phyloP scores from a whole-genome alignment of 2,888 invertebrate species.

The Tenodera sinensis region DNA sequence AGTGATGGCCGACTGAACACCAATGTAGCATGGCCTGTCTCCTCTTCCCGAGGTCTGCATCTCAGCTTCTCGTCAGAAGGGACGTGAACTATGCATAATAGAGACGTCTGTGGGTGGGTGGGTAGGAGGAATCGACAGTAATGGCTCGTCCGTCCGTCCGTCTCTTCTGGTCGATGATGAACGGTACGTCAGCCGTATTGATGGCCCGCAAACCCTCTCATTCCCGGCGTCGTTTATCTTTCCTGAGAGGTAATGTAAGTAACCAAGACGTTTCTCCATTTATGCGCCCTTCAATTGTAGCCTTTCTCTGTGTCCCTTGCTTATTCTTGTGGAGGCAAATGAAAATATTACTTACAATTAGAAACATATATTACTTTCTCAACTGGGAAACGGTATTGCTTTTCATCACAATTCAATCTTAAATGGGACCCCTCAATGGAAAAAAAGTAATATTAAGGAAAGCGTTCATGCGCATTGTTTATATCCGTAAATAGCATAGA shows the following conservation, averaged over 20 bases:
- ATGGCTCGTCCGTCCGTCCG: constrained; percentile 8
- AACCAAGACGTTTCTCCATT: not conserved
- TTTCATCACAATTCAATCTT: no score
- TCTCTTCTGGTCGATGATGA: constrained; percentile 16
- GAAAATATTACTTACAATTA: not conserved
- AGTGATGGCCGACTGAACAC: constrained; percentile 20
- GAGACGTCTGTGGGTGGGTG: not conserved
- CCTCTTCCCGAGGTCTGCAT: not conserved
- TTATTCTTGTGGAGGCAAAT: not conserved
- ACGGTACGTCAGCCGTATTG: constrained; percentile 16
- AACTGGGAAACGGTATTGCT: no score
- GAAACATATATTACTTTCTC: no score
- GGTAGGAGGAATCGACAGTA: constrained; percentile 9
- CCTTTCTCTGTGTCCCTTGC: not conserved
- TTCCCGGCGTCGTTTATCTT: constrained; percentile 12
- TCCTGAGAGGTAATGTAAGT: not conserved
- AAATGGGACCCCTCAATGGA: no score
- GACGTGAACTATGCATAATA: constrained; percentile 13
- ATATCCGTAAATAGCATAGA: no score
- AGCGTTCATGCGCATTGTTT: no score
- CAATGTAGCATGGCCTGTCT: not conserved
- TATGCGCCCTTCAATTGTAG: not conserved
- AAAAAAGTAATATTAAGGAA: no score
- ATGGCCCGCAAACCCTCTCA: not conserved
- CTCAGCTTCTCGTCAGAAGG: not conserved